These are phyloP conservation scores for Melikaiella ostensackeni DNA, from an alignment of 2,888 invertebrate genomes.

Conservation along the genomic window DNA sequence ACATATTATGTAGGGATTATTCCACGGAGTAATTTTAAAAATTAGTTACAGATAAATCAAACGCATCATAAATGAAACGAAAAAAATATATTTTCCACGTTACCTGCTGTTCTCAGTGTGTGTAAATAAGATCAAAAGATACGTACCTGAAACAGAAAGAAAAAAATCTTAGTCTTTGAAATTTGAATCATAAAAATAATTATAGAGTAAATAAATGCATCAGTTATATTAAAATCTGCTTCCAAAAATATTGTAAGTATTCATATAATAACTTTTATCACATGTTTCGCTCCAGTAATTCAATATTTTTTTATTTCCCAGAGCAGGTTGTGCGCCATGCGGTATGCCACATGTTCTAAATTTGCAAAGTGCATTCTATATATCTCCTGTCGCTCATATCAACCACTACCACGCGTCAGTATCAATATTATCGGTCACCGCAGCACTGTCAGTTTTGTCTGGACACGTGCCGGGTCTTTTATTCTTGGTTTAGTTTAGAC, in stretches of 20 bases:
- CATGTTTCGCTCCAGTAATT: background rate
- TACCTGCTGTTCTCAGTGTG: background rate
- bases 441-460: constrained; percentile 35
- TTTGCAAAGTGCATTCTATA: constrained; percentile 55
- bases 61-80: too few relatives aligned
- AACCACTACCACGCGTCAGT: constrained; percentile 52
- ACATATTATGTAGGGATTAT: background rate
- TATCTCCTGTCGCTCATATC: constrained; percentile 51
- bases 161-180: constrained; percentile 6
- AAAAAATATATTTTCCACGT: constrained; percentile 27
- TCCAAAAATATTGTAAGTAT: background rate
- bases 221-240: background rate
- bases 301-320: constrained; percentile 1
- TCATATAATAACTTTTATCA: background rate
- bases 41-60: too few relatives aligned
- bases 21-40: background rate
- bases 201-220: too few relatives aligned
- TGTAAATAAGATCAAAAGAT: constrained; percentile 46
- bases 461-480: constrained; percentile 48
- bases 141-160: constrained; percentile 67
- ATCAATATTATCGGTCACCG: constrained; percentile 53
- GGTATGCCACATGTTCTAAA: constrained; percentile 57
- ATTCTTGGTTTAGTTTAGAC: constrained; percentile 30
- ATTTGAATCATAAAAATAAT: background rate
- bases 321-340: constrained; percentile 49